Evolutionary conservation across 37 sponge, comb jelly and placozoan species (phyloP).

Genomic region (Trichoplax adhaerens): DNA sequence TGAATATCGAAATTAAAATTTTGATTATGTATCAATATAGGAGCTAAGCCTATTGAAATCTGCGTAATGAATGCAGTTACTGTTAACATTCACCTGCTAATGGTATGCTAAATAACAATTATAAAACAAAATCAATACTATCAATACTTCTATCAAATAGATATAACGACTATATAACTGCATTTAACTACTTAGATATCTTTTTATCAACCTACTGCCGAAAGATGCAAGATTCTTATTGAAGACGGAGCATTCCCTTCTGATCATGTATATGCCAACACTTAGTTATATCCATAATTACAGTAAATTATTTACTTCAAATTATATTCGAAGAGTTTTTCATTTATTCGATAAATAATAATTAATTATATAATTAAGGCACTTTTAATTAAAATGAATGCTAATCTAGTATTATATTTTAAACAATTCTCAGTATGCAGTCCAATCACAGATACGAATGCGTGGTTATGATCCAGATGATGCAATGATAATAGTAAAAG

Average conservation of each 20-base stretch:
- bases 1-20: too few relatives aligned
- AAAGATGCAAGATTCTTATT: constrained; percentile 59
- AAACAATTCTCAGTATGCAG: too few relatives aligned
- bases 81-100: constrained; percentile 57
- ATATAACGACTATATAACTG: neutral
- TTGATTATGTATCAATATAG: neutral
- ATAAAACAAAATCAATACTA: too few relatives aligned
- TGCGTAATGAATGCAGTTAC: constrained; percentile 67
- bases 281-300: too few relatives aligned
- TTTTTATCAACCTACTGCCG: constrained; percentile 69
- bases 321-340: too few relatives aligned
- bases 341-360: neutral
- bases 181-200: neutral
- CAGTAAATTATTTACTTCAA: too few relatives aligned
- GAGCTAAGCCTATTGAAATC: constrained; percentile 52
- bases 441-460: constrained; percentile 7
- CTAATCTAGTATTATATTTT: too few relatives aligned
- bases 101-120: constrained; percentile 9
- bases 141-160: too few relatives aligned
- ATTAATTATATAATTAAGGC: neutral
- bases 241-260: constrained; percentile 68
- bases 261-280: constrained; percentile 28
- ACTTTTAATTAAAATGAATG: too few relatives aligned
- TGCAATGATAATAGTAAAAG: constrained; percentile 21
- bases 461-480: constrained; percentile 67